These are phyloP conservation scores for Eospalax fontanierii DNA, from an alignment of 2,797 vertebrate genomes.

Conservation along the genomic window DNA sequence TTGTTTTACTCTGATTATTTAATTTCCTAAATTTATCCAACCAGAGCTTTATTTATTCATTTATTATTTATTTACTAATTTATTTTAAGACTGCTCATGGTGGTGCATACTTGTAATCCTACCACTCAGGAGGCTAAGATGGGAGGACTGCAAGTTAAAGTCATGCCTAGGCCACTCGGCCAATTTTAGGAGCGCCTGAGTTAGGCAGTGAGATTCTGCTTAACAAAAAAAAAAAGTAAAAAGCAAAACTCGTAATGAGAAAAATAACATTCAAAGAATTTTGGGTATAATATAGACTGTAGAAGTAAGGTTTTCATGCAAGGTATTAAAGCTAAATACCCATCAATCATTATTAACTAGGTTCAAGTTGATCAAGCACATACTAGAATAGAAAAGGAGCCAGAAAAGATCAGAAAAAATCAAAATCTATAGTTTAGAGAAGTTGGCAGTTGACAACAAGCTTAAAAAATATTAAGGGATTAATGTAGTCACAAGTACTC, in stretches of 20 bases:
- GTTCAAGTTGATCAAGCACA: slow-evolving; percentile 49
- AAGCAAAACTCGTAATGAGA: slow-evolving; percentile 12
- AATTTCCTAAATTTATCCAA: slow-evolving; percentile 54
- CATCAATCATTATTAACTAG: slow-evolving; percentile 50
- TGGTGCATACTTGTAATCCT: background rate
- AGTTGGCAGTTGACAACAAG: slow-evolving; percentile 61
- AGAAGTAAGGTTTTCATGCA: background rate
- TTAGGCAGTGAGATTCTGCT: background rate
- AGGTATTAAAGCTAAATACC: slow-evolving; percentile 49
- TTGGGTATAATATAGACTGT: slow-evolving; percentile 1
- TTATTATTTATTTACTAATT: background rate
- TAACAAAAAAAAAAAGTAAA: background rate
- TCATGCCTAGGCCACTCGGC: no score
- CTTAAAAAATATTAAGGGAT: slow-evolving; percentile 45
- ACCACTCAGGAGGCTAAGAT: background rate
- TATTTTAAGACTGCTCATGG: background rate
- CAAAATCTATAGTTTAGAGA: slow-evolving; percentile 43
- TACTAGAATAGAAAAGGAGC: slow-evolving; percentile 29
- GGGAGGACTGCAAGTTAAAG: no score
- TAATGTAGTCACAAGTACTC: background rate
- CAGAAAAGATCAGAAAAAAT: slow-evolving; percentile 58
- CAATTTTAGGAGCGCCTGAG: no score
- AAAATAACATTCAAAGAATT: slow-evolving; percentile 27
- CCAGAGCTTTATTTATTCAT: background rate
- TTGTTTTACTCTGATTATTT: slow-evolving; percentile 34